Percentiles rank a stretch among this genome's conserved stretches.
Conservation (phyloP, 2,888 invertebrate species). For the Bruchidius siliquastri region DNA sequence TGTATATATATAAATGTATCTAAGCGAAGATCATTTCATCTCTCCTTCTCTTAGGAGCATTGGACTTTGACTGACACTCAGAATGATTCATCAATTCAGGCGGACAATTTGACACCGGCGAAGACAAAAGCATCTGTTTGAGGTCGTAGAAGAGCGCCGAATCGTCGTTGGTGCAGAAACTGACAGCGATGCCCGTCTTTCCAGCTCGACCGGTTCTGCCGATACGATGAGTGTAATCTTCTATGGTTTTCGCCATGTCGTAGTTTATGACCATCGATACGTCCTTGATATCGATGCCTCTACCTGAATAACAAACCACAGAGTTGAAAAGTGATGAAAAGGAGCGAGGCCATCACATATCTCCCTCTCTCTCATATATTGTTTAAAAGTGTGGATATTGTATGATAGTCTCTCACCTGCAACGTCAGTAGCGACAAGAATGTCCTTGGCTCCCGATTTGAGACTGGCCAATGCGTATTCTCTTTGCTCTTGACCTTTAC, state of each 20-base stretch:
- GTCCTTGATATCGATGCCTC: constrained; percentile 99
- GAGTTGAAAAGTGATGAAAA: too few relatives aligned
- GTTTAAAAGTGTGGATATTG: too few relatives aligned
- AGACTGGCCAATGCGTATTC: constrained; percentile 96
- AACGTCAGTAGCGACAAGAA: constrained; percentile 98
- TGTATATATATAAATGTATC: not conserved
- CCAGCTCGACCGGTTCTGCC: constrained; percentile 99
- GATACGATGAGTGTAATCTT: constrained; percentile 97
- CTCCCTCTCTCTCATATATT: too few relatives aligned
- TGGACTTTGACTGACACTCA: constrained; percentile 96
- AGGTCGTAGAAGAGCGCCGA: constrained; percentile 93
- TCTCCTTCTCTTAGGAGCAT: constrained; percentile 86
- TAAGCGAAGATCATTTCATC: constrained; percentile 95
- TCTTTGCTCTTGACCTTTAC: constrained; percentile 99
- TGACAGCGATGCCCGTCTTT: constrained; percentile 92
- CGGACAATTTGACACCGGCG: constrained; percentile 92
- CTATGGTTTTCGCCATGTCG: constrained; percentile 99
- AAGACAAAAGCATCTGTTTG: constrained; percentile 82
- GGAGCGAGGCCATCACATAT: too few relatives aligned
- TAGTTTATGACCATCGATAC: constrained; percentile 99
- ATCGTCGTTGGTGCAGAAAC: constrained; percentile 97
- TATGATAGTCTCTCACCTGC: constrained; percentile 59
- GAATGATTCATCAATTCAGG: constrained; percentile 97
- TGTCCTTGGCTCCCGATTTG: constrained; percentile 94
- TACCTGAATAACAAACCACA: constrained; percentile 50